Conservation (phyloP, 2,113 vertebrate genomes). For the Zapornia atra region DNA sequence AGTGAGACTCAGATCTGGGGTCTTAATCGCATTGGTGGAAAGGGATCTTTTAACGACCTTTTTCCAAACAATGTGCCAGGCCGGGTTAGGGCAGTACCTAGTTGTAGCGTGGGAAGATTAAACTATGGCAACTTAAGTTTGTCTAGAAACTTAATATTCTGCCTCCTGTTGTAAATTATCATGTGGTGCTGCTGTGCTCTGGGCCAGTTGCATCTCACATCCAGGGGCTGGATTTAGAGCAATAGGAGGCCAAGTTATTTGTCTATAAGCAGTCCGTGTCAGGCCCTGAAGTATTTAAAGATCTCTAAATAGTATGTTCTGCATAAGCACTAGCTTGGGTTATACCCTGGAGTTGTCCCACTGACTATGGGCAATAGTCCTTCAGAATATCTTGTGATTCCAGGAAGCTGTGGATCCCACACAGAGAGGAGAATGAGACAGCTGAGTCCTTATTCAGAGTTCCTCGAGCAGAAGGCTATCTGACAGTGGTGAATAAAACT, state of each 20-base stretch:
- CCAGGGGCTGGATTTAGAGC: neutral
- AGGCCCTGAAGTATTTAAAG: neutral
- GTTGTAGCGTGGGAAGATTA: neutral
- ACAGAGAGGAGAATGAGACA: neutral
- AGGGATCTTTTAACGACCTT: neutral
- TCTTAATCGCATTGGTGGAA: neutral
- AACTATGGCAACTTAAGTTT: neutral
- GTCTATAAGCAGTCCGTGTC: neutral
- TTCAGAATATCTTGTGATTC: neutral
- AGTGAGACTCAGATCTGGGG: constrained; percentile 32
- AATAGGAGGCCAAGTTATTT: neutral
- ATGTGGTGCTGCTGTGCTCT: neutral
- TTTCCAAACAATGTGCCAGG: neutral
- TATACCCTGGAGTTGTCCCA: neutral
- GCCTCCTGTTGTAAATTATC: neutral
- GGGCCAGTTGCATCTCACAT: neutral
- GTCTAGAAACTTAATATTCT: neutral
- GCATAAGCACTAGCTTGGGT: neutral
- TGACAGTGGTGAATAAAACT: neutral
- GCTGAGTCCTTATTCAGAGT: neutral
- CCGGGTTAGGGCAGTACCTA: neutral
- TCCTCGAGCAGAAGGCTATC: neutral
- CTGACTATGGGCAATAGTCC: neutral
- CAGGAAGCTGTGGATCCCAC: neutral
- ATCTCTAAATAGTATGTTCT: neutral